phyloP scores from a whole-genome alignment of 2,888 invertebrate species.

The Teleogryllus oceanicus region DNA sequence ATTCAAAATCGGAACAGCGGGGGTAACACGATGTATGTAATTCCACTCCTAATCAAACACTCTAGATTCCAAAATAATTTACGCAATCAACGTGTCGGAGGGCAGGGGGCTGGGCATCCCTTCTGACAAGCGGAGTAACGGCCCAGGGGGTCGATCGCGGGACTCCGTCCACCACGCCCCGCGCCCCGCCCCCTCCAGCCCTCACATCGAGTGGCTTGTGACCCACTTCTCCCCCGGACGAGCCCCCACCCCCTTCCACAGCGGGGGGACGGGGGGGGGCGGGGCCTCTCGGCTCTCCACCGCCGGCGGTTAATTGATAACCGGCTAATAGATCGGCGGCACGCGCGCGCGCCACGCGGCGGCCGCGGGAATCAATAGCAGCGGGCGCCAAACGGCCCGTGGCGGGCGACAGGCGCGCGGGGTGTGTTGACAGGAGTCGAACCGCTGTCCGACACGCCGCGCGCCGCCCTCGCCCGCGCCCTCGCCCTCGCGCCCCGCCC shows the following conservation, averaged over 20 bases:
- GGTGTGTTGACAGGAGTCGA: constrained; percentile 11
- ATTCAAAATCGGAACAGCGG: not conserved
- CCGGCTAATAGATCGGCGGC: constrained; percentile 10
- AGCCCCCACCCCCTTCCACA: not conserved
- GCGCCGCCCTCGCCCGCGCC: not conserved
- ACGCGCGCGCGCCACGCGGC: not conserved
- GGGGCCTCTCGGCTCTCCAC: not conserved
- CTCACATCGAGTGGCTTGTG: not conserved
- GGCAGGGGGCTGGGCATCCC: not conserved
- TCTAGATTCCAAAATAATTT: constrained; percentile 10
- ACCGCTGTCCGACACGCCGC: not conserved
- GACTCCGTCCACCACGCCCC: not conserved
- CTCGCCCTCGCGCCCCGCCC: not conserved
- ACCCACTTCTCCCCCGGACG: not conserved
- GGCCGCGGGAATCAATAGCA: constrained; percentile 11
- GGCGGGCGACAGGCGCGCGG: not conserved
- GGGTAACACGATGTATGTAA: not conserved
- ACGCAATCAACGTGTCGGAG: not conserved
- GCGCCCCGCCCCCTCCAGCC: not conserved
- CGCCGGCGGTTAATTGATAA: constrained; percentile 10
- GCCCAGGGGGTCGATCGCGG: constrained; percentile 18
- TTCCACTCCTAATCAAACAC: constrained; percentile 2
- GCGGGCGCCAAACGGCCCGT: constrained; percentile 11
- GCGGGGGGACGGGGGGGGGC: too few species aligned
- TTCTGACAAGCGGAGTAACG: not conserved